Evolutionary conservation across 2,113 vertebrate species (phyloP).

Genomic region (Mesitornis unicolor): DNA sequence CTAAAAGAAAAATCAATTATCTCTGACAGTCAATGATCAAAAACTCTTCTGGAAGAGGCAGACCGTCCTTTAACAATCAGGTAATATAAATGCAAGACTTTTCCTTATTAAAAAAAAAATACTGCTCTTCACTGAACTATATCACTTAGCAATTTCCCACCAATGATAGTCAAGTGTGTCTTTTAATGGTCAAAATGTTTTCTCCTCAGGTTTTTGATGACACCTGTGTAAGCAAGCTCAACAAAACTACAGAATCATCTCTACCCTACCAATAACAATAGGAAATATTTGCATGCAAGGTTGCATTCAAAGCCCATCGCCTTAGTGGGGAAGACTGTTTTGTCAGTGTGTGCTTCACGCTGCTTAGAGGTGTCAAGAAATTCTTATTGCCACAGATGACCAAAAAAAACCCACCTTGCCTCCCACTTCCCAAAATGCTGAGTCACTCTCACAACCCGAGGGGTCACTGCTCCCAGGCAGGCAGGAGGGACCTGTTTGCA

Average conservation of each 20-base stretch:
- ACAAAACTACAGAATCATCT: not conserved
- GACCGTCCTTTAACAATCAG: not conserved
- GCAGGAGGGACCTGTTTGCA: not conserved
- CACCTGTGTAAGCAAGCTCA: not conserved
- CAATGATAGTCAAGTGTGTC: not conserved
- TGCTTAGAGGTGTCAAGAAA: not conserved
- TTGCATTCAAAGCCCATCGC: not conserved
- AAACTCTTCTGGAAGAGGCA: not conserved
- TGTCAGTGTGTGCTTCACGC: not conserved
- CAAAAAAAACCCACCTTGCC: not conserved
- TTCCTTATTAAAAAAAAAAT: not conserved
- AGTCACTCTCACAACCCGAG: too few relatives aligned
- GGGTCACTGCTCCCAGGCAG: not conserved
- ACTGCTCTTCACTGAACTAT: not conserved
- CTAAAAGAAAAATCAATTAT: not conserved
- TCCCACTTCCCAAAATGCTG: not conserved
- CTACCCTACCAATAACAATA: not conserved
- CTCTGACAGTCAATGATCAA: not conserved
- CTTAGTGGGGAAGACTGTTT: fast-evolving
- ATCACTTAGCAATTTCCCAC: not conserved
- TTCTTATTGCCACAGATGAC: not conserved
- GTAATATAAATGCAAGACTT: not conserved
- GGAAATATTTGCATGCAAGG: fast-evolving
- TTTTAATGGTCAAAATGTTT: not conserved
- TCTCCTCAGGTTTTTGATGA: not conserved